Evolutionary conservation across 2,113 vertebrate genomes (phyloP).

Genomic region (Scytalopus superciliaris): DNA sequence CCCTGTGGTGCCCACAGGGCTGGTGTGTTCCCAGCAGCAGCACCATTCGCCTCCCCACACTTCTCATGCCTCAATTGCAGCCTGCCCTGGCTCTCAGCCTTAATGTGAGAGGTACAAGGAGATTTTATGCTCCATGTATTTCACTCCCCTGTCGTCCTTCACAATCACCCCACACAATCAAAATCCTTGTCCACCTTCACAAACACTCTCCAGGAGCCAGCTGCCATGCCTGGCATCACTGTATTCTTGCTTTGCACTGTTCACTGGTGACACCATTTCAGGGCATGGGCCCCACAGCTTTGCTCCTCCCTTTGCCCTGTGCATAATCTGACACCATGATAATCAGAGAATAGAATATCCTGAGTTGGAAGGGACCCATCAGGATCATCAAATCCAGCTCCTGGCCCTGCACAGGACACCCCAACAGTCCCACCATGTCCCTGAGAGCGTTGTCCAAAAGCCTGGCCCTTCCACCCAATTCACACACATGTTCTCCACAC

Average conservation of each 20-base stretch:
- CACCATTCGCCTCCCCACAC: not conserved
- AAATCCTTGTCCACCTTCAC: too few relatives aligned
- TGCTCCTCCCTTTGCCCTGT: not conserved
- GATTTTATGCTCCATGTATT: not conserved
- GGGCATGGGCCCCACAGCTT: not conserved
- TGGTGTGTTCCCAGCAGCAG: not conserved
- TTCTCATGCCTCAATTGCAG: not conserved
- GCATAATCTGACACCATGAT: not conserved
- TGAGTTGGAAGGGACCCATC: not conserved
- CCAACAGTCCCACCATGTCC: not conserved
- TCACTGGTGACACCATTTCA: not conserved
- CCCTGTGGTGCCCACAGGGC: not conserved
- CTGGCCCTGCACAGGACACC: not conserved
- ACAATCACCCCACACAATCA: accelerated
- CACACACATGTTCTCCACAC: accelerated
- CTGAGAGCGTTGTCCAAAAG: accelerated
- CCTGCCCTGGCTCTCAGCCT: not conserved
- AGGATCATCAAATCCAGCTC: accelerated
- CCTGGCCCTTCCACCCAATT: not conserved
- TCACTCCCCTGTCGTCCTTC: not conserved
- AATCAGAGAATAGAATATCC: not conserved
- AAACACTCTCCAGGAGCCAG: too few relatives aligned
- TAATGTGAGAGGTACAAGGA: accelerated
- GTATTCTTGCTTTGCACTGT: not conserved
- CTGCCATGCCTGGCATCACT: not conserved